Percentiles rank a stretch among this genome's conserved stretches.
Conservation (phyloP, 37 sponge, comb jelly and placozoan species). For the Haliclona indistincta region DNA sequence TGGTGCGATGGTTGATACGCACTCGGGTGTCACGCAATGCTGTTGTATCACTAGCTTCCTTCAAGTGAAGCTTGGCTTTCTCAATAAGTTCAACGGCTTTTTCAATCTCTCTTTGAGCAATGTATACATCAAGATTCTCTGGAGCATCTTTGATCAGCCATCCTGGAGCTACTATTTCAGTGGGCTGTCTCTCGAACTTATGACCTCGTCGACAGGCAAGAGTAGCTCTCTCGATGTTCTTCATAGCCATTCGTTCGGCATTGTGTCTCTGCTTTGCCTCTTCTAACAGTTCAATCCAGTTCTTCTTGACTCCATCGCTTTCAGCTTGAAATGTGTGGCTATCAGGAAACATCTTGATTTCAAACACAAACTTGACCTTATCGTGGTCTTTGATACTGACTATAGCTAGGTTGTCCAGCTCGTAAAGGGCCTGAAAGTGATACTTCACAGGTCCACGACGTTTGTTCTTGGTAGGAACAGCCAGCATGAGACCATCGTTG, state of each 20-base stretch:
- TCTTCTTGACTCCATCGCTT: conserved; percentile 47
- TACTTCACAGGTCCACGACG: conserved; percentile 81
- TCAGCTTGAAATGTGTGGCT: conserved; percentile 85
- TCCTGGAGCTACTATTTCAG: conserved; percentile 32
- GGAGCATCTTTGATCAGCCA: conserved; percentile 85
- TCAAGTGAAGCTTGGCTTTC: conserved; percentile 49
- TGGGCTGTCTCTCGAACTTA: neutral
- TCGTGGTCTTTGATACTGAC: conserved; percentile 77
- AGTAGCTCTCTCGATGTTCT: conserved; percentile 27
- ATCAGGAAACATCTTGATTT: conserved; percentile 89
- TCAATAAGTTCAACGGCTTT: conserved; percentile 75
- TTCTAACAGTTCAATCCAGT: conserved; percentile 74
- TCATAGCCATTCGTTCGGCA: conserved; percentile 38
- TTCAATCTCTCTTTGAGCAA: conserved; percentile 98
- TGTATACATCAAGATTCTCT: conserved; percentile 92
- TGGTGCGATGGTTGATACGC: conserved; percentile 67
- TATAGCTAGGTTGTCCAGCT: conserved; percentile 92
- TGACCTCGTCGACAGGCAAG: conserved; percentile 13
- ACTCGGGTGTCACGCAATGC: conserved; percentile 68
- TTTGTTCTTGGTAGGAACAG: conserved; percentile 57
- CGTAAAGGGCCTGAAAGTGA: conserved; percentile 74
- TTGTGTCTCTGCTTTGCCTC: conserved; percentile 84
- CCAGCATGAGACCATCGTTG: conserved; percentile 93
- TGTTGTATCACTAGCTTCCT: conserved; percentile 64
- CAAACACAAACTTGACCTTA: conserved; percentile 61